phyloP scores from a whole-genome alignment of 1,140 invertebrate species.

The Mactra quadrangularis region DNA sequence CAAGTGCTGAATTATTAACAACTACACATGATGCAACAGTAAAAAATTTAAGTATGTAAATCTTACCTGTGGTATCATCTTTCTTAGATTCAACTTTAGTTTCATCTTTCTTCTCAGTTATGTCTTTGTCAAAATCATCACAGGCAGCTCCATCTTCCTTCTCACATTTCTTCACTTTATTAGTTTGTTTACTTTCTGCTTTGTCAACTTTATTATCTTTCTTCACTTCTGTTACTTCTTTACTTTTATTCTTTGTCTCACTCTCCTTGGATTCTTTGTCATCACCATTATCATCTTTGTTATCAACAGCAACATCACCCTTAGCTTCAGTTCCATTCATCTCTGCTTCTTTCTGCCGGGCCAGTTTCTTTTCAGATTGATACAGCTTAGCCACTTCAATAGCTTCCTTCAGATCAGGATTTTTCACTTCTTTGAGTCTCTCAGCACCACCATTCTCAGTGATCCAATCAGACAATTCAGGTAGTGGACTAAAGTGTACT shows the following conservation, averaged over 20 bases:
- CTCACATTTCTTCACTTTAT: neutral
- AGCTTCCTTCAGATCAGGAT: constrained; percentile 75
- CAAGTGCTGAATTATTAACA: too few relatives aligned
- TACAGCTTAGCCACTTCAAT: constrained; percentile 74
- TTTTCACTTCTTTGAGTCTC: constrained; percentile 72
- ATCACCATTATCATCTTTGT: constrained; percentile 4
- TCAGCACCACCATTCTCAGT: constrained; percentile 77
- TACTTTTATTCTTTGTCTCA: neutral
- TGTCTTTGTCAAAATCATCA: too few relatives aligned
- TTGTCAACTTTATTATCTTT: neutral
- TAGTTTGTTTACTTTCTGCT: neutral
- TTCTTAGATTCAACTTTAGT: too few relatives aligned
- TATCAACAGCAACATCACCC: constrained; percentile 28
- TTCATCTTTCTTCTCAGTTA: too few relatives aligned
- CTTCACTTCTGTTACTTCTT: neutral
- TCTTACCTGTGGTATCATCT: too few relatives aligned
- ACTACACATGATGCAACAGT: too few relatives aligned
- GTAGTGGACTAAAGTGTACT: constrained; percentile 88
- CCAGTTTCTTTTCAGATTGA: constrained; percentile 52
- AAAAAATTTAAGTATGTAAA: too few relatives aligned
- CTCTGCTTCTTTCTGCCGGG: neutral
- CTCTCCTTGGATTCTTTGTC: neutral
- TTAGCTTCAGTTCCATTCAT: neutral
- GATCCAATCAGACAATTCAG: constrained; percentile 80
- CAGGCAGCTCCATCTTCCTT: neutral